These are phyloP conservation scores for Dolichotis patagonum DNA, from an alignment of 2,113 vertebrate genomes.

Conservation along the genomic window DNA sequence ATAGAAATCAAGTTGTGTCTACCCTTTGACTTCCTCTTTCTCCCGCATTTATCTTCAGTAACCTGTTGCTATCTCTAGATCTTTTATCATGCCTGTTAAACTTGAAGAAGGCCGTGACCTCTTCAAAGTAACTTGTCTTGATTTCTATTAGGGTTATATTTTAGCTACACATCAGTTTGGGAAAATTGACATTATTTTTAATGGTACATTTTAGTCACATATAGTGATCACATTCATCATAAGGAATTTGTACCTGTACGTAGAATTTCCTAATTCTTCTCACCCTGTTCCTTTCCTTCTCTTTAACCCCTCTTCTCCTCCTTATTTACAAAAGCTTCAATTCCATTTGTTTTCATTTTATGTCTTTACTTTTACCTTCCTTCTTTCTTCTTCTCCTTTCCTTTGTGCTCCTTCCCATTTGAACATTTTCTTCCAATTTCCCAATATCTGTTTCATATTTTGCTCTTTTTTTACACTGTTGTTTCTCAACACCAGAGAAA, in stretches of 20 bases:
- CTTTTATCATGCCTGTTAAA: background rate
- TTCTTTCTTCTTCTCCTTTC: background rate
- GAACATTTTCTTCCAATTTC: background rate
- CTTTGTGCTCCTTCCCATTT: background rate
- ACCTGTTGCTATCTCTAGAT: background rate
- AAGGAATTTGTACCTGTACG: background rate
- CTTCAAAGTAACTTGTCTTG: background rate
- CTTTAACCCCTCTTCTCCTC: background rate
- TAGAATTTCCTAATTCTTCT: background rate
- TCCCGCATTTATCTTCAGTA: background rate
- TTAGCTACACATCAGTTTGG: background rate
- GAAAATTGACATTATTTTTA: background rate
- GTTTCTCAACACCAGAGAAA: background rate
- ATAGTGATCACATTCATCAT: background rate
- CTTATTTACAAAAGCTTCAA: background rate
- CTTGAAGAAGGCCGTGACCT: background rate
- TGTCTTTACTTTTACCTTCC: background rate
- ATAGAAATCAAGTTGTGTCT: background rate
- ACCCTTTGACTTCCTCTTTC: background rate
- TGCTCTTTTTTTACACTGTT: background rate
- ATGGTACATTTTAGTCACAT: background rate
- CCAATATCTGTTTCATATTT: background rate
- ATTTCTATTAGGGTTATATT: background rate
- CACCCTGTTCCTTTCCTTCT: background rate
- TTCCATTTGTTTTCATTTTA: background rate